phyloP scores from a whole-genome alignment of 1,140 invertebrate genomes.

The Habropoda laboriosa region DNA sequence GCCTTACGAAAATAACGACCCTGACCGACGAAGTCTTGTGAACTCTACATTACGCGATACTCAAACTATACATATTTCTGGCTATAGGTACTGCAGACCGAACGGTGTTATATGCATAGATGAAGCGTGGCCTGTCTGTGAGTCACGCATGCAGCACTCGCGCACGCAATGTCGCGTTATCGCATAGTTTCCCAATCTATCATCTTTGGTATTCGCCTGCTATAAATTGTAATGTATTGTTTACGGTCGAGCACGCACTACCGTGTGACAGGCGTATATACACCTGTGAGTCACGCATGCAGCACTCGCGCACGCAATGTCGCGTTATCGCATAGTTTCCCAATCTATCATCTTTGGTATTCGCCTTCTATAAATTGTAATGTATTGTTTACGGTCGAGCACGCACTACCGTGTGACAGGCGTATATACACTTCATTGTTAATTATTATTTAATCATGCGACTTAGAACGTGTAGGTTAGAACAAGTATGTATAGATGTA shows the following conservation, averaged over 20 bases:
- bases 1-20: too few relatives aligned
- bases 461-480: neutral
- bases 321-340: neutral
- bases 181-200: neutral
- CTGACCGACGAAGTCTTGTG: too few relatives aligned
- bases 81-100: too few relatives aligned
- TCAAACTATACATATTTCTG: too few relatives aligned
- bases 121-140: neutral
- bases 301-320: neutral
- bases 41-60: too few relatives aligned
- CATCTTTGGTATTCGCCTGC: neutral
- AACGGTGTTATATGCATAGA: neutral
- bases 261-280: neutral
- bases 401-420: conserved; percentile 11
- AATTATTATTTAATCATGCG: conserved; percentile 6
- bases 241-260: conserved; percentile 16
- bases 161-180: neutral
- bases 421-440: too few relatives aligned
- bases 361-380: neutral
- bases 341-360: neutral
- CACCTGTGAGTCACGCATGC: neutral
- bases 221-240: conserved; percentile 3
- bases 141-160: neutral
- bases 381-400: conserved; percentile 8
- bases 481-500: neutral